Conservation (phyloP, 1,140 invertebrate genomes). For the Drosophila lowei region DNA sequence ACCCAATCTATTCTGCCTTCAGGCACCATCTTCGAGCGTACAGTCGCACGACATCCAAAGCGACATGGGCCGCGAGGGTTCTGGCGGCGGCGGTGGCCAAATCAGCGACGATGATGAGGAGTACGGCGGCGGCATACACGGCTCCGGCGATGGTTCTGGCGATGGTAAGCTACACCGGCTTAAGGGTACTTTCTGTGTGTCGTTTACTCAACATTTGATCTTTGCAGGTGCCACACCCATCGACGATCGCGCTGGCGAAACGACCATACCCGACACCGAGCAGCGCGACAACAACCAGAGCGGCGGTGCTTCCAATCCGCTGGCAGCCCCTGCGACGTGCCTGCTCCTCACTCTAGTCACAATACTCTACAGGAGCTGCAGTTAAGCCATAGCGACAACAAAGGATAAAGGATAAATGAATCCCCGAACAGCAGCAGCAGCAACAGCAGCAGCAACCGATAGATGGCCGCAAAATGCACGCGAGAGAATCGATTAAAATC, state of each 20-base stretch:
- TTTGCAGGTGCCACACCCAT: conserved; percentile 53
- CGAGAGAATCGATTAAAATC: conserved; percentile 57
- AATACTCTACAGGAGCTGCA: conserved; percentile 70
- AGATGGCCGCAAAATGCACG: conserved; percentile 24
- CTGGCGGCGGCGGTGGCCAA: conserved; percentile 66
- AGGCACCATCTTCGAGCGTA: conserved; percentile 58
- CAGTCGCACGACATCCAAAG: conserved; percentile 76
- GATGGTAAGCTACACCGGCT: conserved; percentile 56
- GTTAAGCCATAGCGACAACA: conserved; percentile 61
- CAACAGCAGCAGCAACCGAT: conserved; percentile 14
- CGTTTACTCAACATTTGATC: background rate
- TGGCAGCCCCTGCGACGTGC: conserved; percentile 50
- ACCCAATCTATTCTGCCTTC: no score
- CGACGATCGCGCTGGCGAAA: conserved; percentile 36
- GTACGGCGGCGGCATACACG: conserved; percentile 66
- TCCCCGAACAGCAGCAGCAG: conserved; percentile 5
- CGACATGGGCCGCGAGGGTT: conserved; percentile 81
- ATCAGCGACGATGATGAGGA: conserved; percentile 77
- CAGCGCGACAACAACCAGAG: conserved; percentile 36
- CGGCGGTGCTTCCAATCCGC: conserved; percentile 29
- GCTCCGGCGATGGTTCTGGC: conserved; percentile 80
- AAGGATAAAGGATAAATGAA: conserved; percentile 33
- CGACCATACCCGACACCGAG: conserved; percentile 45
- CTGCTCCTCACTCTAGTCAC: conserved; percentile 78
- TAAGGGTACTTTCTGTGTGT: background rate